Percentiles rank a stretch among this genome's conserved stretches.
Evolutionary conservation across 2,888 invertebrate species (phyloP).

Genomic region (Amphipoea lucens): DNA sequence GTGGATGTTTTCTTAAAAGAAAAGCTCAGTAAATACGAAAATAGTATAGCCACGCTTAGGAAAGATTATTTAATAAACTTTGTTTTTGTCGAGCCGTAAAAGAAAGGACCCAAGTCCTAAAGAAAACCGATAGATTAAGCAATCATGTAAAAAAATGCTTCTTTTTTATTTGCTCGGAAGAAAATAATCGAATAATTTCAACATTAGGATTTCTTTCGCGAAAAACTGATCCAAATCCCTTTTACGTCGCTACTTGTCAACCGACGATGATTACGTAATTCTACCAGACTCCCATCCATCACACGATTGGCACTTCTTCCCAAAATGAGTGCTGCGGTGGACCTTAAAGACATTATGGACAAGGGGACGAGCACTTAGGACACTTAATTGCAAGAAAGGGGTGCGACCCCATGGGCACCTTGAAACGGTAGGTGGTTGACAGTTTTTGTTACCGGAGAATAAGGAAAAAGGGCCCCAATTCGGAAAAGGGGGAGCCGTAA

Average conservation of each 20-base stretch:
- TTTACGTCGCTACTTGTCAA: constrained; percentile 40
- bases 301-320: constrained; percentile 39
- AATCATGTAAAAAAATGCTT: neutral
- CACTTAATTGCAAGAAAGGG: constrained; percentile 59
- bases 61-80: neutral
- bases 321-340: constrained; percentile 30
- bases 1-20: neutral
- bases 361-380: constrained; percentile 49
- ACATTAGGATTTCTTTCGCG: constrained; percentile 1
- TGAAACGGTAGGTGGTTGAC: constrained; percentile 19
- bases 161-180: neutral
- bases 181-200: constrained; percentile 9
- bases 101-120: neutral
- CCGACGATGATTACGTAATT: constrained; percentile 41
- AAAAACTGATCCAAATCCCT: constrained; percentile 13
- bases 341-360: constrained; percentile 44
- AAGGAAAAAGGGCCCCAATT: constrained; percentile 11
- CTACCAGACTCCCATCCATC: constrained; percentile 37
- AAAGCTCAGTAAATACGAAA: neutral
- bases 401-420: constrained; percentile 40
- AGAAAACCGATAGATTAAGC: neutral
- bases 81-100: neutral
- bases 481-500: neutral
- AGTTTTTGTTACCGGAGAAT: constrained; percentile 19
- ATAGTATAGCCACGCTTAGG: neutral